Evolutionary conservation across 2,797 vertebrate genomes (phyloP), one percentile per base, ranked within the genome.

Genomic region (Schizopygopsis malacanthus): DNA sequence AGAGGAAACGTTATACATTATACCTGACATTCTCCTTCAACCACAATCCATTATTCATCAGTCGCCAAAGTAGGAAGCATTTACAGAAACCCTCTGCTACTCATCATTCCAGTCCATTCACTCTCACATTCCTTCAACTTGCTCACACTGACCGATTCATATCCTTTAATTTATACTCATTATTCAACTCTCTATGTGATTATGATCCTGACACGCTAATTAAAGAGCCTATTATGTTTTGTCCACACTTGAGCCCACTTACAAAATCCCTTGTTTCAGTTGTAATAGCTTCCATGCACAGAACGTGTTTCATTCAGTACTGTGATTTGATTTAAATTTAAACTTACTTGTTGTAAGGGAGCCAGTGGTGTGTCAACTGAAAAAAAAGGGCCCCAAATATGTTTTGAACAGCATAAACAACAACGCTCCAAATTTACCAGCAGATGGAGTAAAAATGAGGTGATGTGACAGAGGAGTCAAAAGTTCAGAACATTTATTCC

Each of bases 31-130:
- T 45, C 75, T 63, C 28, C 43, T 18, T 70, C 82, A 84, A 52
- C 75, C 7, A 3, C 63, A 70, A 84, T 84, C 63, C 39, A 79
- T 84, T 79, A 84, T 79, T 84, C 83, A 79, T 84, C 45, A 67
- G 72, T 22, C 16, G 0, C 52, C 50, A 45, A 77, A 70, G 47
- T 43, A 33, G 52, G 75, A 59, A 77, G 54, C 18, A 69, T 69
- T 78, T 18, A 56, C 16, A 79, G 11, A 50, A 65, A 83, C 28
- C n/a, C 75, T 56, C 50, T 7, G 47, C 72, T 67, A 28, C 75
- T 69, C 73, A 54, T 84, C 37, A 84, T 84, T 69, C 37, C 33
- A 67, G 72, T 77, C 71, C 59, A 67, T 77, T 76, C 61, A 45
- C 47, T 37, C 47, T 28, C 71, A 9, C 18, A 77, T 16, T 41